A percentile compares a stretch with the other conserved stretches of the same genome.
These are phyloP conservation scores for Sminthurinus aureus DNA, from an alignment of 2,888 invertebrate genomes.

Conservation along the genomic window DNA sequence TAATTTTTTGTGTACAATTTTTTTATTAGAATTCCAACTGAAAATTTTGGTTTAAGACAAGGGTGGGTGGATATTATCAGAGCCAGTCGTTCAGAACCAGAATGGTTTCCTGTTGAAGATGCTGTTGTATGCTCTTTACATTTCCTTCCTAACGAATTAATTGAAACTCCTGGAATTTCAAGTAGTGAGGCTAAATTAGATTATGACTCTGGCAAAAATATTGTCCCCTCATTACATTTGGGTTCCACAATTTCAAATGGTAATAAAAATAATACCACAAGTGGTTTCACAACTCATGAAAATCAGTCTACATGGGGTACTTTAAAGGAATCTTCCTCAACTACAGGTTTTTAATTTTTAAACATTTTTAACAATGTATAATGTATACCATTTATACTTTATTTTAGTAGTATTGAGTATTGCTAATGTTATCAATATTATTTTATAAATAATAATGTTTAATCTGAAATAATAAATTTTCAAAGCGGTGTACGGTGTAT, in stretches of 20 bases:
- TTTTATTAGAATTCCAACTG: conserved; percentile 14
- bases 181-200: background rate
- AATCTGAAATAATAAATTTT: too few relatives aligned
- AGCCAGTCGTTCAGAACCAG: conserved; percentile 9
- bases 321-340: background rate
- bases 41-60: conserved; percentile 18
- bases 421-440: too few relatives aligned
- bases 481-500: too few relatives aligned
- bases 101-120: conserved; percentile 13
- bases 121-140: conserved; percentile 19
- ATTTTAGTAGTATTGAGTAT: too few relatives aligned
- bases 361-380: too few relatives aligned
- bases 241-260: background rate
- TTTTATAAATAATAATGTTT: too few relatives aligned
- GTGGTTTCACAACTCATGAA: too few relatives aligned
- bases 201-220: conserved; percentile 1
- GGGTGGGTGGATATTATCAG: conserved; percentile 22
- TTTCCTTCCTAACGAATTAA: conserved; percentile 7
- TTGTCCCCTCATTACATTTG: conserved; percentile 19
- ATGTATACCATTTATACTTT: too few relatives aligned
- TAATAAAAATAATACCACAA: background rate
- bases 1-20: background rate
- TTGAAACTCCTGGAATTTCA: background rate
- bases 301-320: background rate
- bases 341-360: too few relatives aligned